Percentiles rank a stretch among this genome's conserved stretches.
phyloP scores from a whole-genome alignment of 2,113 vertebrate species.

The Percopsis transmontana region DNA sequence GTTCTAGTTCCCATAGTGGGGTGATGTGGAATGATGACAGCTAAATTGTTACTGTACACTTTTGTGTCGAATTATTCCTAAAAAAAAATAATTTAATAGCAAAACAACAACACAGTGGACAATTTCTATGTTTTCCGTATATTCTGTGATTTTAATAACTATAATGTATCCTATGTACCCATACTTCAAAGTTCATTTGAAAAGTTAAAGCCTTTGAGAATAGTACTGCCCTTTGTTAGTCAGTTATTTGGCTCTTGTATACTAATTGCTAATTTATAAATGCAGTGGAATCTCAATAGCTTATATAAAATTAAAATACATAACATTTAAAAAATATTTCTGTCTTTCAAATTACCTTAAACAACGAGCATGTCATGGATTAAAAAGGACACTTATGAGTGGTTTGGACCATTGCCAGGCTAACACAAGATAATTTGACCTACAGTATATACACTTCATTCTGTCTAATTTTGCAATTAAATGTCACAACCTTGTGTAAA shows the following conservation, averaged over 20 bases:
- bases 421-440: no score
- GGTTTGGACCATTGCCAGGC: not conserved
- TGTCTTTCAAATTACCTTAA: conserved; percentile 4
- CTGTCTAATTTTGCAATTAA: not conserved
- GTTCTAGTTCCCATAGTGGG: no score
- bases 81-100: not conserved
- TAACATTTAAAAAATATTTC: conserved; percentile 37
- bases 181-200: no score
- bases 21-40: no score
- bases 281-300: not conserved
- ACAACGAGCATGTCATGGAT: conserved; percentile 7
- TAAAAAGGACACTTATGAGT: conserved; percentile 3
- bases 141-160: conserved; percentile 12
- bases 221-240: no score
- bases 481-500: no score
- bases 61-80: not conserved
- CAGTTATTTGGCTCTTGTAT: no score
- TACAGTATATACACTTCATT: no score
- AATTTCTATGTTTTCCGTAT: not conserved
- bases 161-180: not conserved
- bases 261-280: no score
- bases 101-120: no score
- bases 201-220: conserved; percentile 5
- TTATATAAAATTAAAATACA: conserved; percentile 3
- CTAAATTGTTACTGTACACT: not conserved